These are phyloP conservation scores for Globia sparganii DNA, from an alignment of 2,888 invertebrate species.

Conservation along the genomic window DNA sequence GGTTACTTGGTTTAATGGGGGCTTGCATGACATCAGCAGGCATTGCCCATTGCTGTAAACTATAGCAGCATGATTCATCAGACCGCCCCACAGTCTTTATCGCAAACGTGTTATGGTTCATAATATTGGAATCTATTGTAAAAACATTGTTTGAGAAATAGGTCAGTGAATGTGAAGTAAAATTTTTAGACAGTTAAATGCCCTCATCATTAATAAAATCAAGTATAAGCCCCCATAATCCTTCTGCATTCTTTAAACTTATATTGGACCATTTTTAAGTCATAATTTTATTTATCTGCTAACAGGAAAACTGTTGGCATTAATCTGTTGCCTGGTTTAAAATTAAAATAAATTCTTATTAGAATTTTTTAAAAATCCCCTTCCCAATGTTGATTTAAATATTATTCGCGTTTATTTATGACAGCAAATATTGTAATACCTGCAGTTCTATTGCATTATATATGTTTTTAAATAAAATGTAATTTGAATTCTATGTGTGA, in stretches of 20 bases:
- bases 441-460: neutral
- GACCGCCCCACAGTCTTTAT: slow-evolving; percentile 66
- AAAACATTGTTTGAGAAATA: slow-evolving; percentile 62
- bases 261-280: neutral
- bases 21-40: slow-evolving; percentile 87
- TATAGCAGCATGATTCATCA: slow-evolving; percentile 83
- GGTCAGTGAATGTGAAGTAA: slow-evolving; percentile 62
- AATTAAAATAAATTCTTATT: neutral
- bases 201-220: slow-evolving; percentile 4
- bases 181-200: slow-evolving; percentile 48
- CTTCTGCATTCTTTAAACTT: neutral
- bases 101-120: slow-evolving; percentile 60
- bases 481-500: slow-evolving; percentile 27
- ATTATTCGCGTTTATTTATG: neutral
- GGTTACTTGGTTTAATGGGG: slow-evolving; percentile 71
- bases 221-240: neutral
- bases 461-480: slow-evolving; percentile 15
- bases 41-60: slow-evolving; percentile 82
- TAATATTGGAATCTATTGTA: slow-evolving; percentile 46
- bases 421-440: slow-evolving; percentile 2
- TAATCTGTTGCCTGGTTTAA: neutral
- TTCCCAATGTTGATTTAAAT: neutral
- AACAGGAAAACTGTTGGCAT: slow-evolving; percentile 31
- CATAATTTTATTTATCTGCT: slow-evolving; percentile 18
- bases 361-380: neutral